phyloP scores from a whole-genome alignment of 35 echinoderm and acorn worm species.

The Apostichopus parvimensis region DNA sequence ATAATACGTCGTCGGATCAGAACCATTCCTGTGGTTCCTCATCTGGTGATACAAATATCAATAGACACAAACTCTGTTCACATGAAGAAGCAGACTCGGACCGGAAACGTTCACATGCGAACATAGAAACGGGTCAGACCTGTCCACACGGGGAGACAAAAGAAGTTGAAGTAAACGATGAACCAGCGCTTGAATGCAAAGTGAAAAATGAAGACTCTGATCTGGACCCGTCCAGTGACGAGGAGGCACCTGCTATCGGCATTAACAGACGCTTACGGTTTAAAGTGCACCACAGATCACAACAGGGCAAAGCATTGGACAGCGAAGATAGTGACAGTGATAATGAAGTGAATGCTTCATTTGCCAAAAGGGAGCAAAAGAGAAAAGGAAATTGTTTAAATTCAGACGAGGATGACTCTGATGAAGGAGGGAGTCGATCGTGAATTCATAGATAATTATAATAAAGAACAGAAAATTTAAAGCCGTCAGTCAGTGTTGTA shows the following conservation, averaged over 20 bases:
- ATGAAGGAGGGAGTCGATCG: too few species aligned
- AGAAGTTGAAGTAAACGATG: too few species aligned
- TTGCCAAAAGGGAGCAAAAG: neutral
- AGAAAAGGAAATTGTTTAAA: neutral
- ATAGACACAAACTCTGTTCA: neutral
- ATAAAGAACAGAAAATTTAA: too few species aligned
- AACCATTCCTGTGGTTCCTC: neutral
- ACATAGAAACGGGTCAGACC: too few species aligned
- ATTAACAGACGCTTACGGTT: neutral
- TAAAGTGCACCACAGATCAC: neutral
- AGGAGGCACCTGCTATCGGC: neutral
- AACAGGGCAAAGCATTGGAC: neutral
- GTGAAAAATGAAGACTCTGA: too few species aligned
- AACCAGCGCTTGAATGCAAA: too few species aligned
- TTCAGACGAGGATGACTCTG: neutral
- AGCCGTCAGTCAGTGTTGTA: too few species aligned
- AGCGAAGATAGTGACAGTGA: neutral
- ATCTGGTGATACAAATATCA: neutral
- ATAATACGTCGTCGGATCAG: neutral
- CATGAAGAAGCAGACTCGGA: too few species aligned
- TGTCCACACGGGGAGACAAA: too few species aligned
- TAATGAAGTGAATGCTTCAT: neutral
- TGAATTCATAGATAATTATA: too few species aligned
- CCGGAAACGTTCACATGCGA: too few species aligned
- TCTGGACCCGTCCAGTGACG: neutral